phyloP scores from a whole-genome alignment of 2,113 vertebrate genomes.

The Anas platyrhynchos region DNA sequence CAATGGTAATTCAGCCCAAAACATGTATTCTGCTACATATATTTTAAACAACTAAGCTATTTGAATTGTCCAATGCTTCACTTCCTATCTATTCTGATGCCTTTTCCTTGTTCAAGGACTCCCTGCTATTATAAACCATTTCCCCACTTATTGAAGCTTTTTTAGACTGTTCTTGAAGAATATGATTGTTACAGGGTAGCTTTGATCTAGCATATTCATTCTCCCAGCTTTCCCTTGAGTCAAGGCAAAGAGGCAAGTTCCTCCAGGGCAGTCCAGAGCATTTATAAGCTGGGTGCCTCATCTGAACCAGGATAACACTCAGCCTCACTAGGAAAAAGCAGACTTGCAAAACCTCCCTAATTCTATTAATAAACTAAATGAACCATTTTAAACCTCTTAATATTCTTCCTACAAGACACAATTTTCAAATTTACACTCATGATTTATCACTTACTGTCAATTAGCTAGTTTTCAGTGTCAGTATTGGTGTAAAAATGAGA shows the following conservation, averaged over 20 bases:
- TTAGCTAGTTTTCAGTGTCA: neutral
- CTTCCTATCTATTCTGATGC: neutral
- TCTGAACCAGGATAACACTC: neutral
- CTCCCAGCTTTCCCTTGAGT: neutral
- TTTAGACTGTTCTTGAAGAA: neutral
- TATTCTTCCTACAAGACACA: neutral
- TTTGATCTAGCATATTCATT: neutral
- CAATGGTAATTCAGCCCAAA: neutral
- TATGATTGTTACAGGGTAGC: neutral
- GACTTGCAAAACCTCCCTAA: neutral
- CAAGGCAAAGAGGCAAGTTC: neutral
- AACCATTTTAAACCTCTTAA: neutral
- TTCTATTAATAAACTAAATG: neutral
- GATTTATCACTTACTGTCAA: neutral
- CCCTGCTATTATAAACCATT: neutral
- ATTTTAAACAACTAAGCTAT: neutral
- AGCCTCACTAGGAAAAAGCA: neutral
- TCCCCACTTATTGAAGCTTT: neutral
- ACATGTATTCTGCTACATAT: neutral
- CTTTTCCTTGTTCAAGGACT: neutral
- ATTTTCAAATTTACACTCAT: neutral
- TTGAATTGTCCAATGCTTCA: neutral
- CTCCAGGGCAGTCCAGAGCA: neutral
- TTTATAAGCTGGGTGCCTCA: neutral
- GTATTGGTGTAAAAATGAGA: neutral